phyloP scores from a whole-genome alignment of 2,113 vertebrate species.

The Trachemys scripta region DNA sequence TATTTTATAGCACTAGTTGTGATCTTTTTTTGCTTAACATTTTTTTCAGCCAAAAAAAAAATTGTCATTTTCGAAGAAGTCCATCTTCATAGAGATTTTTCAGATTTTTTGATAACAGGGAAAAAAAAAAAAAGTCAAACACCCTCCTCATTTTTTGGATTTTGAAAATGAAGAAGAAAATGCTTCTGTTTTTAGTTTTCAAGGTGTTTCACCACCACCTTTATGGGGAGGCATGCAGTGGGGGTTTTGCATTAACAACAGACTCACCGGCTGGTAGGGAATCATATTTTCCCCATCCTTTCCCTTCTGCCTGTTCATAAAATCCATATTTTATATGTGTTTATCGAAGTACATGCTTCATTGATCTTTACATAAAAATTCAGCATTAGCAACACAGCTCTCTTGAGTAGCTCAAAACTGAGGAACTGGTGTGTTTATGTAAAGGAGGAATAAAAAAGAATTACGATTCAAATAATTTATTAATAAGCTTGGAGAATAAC shows the following conservation, averaged over 20 bases:
- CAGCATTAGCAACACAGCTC: neutral
- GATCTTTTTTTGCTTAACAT: neutral
- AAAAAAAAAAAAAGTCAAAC: neutral
- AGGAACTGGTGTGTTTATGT: neutral
- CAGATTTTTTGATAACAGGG: accelerated
- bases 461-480: neutral
- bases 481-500: neutral
- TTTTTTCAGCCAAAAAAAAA: neutral
- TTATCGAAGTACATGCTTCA: neutral
- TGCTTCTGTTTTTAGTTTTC: neutral
- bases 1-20: neutral
- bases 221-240: accelerated
- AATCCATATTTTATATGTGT: accelerated
- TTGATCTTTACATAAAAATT: accelerated
- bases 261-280: accelerated
- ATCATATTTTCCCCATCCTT: neutral
- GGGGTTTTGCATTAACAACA: neutral
- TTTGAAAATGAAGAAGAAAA: neutral
- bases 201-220: neutral
- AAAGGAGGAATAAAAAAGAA: neutral
- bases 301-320: neutral
- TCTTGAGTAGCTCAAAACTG: neutral
- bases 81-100: neutral
- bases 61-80: neutral
- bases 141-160: neutral